A percentile compares a stretch with the other conserved stretches of the same genome.
phyloP scores from a whole-genome alignment of 2,888 invertebrate species.

The Phytoseiulus persimilis region DNA sequence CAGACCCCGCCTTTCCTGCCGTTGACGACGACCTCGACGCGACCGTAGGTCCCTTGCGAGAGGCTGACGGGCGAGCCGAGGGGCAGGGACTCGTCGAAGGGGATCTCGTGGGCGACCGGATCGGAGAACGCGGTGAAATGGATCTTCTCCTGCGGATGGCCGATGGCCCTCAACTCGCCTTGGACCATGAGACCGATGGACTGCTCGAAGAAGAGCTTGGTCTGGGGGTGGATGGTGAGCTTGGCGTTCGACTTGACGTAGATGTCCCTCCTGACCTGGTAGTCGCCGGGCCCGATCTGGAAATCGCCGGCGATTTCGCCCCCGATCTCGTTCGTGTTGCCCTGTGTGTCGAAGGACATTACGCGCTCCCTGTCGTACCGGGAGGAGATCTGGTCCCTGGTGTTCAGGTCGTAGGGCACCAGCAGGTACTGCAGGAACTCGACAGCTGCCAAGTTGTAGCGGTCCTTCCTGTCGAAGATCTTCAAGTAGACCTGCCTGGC shows the following conservation, averaged over 20 bases:
- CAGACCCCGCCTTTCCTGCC: constrained; percentile 95
- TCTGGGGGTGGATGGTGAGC: constrained; percentile 76
- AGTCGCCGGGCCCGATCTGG: constrained; percentile 61
- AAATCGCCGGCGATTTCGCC: constrained; percentile 82
- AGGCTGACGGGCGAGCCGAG: constrained; percentile 58
- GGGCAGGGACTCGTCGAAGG: constrained; percentile 38
- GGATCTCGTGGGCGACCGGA: constrained; percentile 24
- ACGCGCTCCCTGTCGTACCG: constrained; percentile 44
- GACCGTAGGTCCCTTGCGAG: constrained; percentile 77
- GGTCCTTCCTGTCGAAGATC: constrained; percentile 63
- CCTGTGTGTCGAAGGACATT: constrained; percentile 43
- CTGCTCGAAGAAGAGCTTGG: constrained; percentile 69
- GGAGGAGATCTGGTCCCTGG: constrained; percentile 49
- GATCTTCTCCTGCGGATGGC: constrained; percentile 45
- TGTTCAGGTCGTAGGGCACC: constrained; percentile 78
- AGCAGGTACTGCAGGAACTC: constrained; percentile 80
- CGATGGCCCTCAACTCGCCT: constrained; percentile 64
- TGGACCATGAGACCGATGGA: constrained; percentile 92
- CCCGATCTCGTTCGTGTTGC: constrained; percentile 57
- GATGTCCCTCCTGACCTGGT: constrained; percentile 84
- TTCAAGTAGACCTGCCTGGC: constrained; percentile 48
- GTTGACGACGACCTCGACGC: constrained; percentile 66
- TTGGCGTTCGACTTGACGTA: constrained; percentile 86
- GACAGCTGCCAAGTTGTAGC: constrained; percentile 88
- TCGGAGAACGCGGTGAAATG: constrained; percentile 43